A percentile compares a stretch with the other conserved stretches of the same genome.
These are phyloP conservation scores for Alosa sapidissima DNA, from an alignment of 2,797 vertebrate genomes.

Conservation along the genomic window DNA sequence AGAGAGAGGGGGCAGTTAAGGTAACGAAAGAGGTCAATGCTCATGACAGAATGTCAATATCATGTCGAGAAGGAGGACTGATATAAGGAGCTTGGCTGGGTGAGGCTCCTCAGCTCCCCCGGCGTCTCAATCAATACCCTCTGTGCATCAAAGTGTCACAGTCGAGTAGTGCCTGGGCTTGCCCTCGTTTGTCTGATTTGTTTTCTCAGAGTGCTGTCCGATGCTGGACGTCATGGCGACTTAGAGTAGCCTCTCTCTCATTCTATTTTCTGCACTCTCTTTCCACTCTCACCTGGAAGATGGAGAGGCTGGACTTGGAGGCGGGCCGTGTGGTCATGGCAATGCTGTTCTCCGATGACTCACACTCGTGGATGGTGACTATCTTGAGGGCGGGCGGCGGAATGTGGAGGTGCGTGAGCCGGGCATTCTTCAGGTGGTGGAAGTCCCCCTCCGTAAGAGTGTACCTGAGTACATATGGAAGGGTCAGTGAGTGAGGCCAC, in stretches of 20 bases:
- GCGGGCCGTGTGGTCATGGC: constrained; percentile 75
- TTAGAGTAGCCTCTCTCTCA: background rate
- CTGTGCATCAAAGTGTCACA: background rate
- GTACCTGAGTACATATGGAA: constrained; percentile 75
- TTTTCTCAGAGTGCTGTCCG: background rate
- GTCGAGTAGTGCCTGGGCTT: background rate
- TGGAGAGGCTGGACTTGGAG: constrained; percentile 87
- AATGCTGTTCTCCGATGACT: constrained; percentile 86
- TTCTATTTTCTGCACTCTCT: background rate
- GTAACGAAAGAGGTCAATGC: background rate
- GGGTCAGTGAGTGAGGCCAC: background rate
- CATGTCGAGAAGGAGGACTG: background rate
- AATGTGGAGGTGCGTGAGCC: constrained; percentile 90
- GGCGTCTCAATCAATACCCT: background rate
- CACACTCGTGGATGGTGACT: constrained; percentile 94
- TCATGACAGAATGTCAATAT: background rate
- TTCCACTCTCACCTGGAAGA: constrained; percentile 87
- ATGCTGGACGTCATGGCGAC: background rate
- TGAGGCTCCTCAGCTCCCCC: background rate
- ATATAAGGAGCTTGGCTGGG: background rate
- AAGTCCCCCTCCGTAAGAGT: constrained; percentile 96
- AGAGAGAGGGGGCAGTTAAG: background rate
- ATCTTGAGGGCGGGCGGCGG: constrained; percentile 87
- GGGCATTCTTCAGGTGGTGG: constrained; percentile 95
- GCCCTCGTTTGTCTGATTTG: background rate